These are phyloP conservation scores for Andrena bicolor DNA, from an alignment of 2,888 invertebrate species.

Conservation along the genomic window DNA sequence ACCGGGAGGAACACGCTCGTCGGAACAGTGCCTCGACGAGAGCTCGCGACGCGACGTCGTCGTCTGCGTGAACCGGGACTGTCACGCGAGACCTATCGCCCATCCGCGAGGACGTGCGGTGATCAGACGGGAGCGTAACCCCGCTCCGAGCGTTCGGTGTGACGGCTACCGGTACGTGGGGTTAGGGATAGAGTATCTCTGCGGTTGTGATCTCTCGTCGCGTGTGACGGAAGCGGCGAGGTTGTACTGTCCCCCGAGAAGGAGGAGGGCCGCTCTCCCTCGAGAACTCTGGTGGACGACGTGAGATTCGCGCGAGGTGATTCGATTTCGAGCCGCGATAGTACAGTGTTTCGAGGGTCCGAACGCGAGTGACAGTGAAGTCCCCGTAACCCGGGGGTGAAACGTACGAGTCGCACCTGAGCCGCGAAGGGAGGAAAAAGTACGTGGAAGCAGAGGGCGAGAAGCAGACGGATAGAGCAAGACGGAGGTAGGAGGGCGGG, in stretches of 20 bases:
- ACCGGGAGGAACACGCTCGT: slow-evolving; percentile 7
- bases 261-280: slow-evolving; percentile 39
- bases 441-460: slow-evolving; percentile 51
- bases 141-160: slow-evolving; percentile 2
- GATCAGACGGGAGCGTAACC: not conserved
- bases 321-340: slow-evolving; percentile 37
- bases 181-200: not conserved
- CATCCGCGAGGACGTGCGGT: not conserved
- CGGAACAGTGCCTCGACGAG: slow-evolving; percentile 8
- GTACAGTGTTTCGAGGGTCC: slow-evolving; percentile 50
- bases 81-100: not conserved
- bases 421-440: slow-evolving; percentile 35
- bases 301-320: slow-evolving; percentile 62
- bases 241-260: slow-evolving; percentile 21
- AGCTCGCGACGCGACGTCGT: slow-evolving; percentile 20
- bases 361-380: slow-evolving; percentile 61
- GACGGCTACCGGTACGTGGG: too few species aligned
- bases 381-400: slow-evolving; percentile 60
- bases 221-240: slow-evolving; percentile 40
- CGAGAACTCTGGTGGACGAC: slow-evolving; percentile 27
- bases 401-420: slow-evolving; percentile 29
- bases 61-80: not conserved
- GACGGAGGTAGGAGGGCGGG: slow-evolving; percentile 71
- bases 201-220: slow-evolving; percentile 31
- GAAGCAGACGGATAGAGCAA: slow-evolving; percentile 64